These are phyloP conservation scores for Lysandra bellargus DNA, from an alignment of 2,888 invertebrate genomes.

Conservation along the genomic window DNA sequence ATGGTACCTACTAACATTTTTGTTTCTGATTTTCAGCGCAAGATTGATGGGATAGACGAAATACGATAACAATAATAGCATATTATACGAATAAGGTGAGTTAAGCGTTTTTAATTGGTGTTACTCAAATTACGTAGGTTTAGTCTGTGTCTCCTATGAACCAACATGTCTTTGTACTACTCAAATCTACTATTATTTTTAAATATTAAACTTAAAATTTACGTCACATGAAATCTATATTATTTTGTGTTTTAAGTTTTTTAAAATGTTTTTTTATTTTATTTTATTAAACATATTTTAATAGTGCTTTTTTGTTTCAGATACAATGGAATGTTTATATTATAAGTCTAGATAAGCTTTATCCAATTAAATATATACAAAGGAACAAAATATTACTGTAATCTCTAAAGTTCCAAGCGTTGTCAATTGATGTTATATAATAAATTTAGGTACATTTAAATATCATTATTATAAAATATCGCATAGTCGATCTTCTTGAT, in stretches of 20 bases:
- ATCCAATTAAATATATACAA: slow-evolving; percentile 32
- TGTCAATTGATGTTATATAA: slow-evolving; percentile 43
- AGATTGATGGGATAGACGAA: neutral
- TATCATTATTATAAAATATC: slow-evolving; percentile 36
- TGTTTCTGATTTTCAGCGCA: slow-evolving; percentile 12
- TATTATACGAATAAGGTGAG: slow-evolving; percentile 29
- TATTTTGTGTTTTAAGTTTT: no score
- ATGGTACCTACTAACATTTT: neutral
- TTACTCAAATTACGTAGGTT: no score
- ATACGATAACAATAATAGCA: slow-evolving; percentile 23
- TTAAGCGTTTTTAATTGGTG: neutral
- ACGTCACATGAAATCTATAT: no score
- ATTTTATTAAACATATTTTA: neutral
- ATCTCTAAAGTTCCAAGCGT: slow-evolving; percentile 42
- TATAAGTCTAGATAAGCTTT: slow-evolving; percentile 12
- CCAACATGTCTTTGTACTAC: no score
- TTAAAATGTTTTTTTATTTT: no score
- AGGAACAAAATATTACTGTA: slow-evolving; percentile 39
- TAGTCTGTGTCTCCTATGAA: no score
- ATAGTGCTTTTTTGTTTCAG: slow-evolving; percentile 24
- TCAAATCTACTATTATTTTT: no score
- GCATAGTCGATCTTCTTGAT: slow-evolving; percentile 37
- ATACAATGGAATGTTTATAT: slow-evolving; percentile 26
- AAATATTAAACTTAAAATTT: no score
- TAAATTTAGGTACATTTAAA: slow-evolving; percentile 35